Conservation (phyloP, 2,888 invertebrate species). For the Siphonodentalium dalli region DNA sequence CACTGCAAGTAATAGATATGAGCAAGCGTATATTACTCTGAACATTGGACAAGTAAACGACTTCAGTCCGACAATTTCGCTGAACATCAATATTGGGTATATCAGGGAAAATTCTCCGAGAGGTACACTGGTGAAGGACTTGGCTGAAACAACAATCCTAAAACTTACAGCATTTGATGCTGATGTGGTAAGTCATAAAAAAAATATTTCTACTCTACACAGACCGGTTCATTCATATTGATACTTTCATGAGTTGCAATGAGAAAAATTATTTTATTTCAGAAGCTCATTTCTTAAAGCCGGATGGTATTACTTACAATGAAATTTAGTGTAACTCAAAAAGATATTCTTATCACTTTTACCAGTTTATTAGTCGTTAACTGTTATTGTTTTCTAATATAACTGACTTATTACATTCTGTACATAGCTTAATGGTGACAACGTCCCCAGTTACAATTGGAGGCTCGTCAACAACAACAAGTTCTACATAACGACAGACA, state of each 20-base stretch:
- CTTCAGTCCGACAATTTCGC: conserved; percentile 37
- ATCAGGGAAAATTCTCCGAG: conserved; percentile 43
- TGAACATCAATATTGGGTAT: conserved; percentile 34
- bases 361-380: too few species aligned
- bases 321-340: too few species aligned
- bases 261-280: too few species aligned
- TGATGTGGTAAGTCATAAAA: conserved; percentile 43
- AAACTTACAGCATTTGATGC: conserved; percentile 40
- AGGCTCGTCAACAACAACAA: conserved; percentile 24
- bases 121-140: conserved; percentile 34
- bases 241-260: too few species aligned
- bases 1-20: conserved; percentile 29
- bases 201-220: too few species aligned
- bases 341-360: too few species aligned
- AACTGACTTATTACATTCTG: too few species aligned
- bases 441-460: conserved; percentile 23
- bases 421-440: conserved; percentile 27
- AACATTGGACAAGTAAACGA: conserved; percentile 39
- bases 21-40: conserved; percentile 39
- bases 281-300: too few species aligned
- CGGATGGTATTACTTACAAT: too few species aligned
- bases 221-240: too few species aligned
- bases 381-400: too few species aligned
- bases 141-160: conserved; percentile 24
- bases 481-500: conserved; percentile 31